Base-by-base conservation (phyloP, 2,888 invertebrate genomes). In the Drosophila multiciliata region DNA sequence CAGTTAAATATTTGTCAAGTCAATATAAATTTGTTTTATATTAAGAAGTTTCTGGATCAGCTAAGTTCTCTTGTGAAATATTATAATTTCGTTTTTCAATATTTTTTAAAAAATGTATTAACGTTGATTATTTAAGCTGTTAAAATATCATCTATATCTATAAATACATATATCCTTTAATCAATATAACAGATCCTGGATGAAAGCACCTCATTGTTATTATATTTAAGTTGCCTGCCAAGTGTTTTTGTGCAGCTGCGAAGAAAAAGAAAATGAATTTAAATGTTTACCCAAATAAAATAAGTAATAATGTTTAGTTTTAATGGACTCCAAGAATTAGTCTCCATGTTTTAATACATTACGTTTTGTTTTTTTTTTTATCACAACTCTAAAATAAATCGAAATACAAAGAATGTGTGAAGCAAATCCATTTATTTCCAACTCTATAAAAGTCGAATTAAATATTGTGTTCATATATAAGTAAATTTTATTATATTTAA, bases 401-500 rank as follows among this genome's bases (percentile, higher is more conserved):
- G 1, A 66, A 60, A 45, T 15, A 48, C 58, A 52, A 50, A 32
- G 3, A 60, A 60, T 53, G 40, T 58, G 70, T 58, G 75, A 75
- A 67, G 73, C 63, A 49, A 61, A 66, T 63, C 40, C 29, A 40
- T 76, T 76, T 73, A 76, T 73, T 66, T 66, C 9, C 26, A 58
- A 65, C 60, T 72, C 33, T 52, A 35, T 29, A 45, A 72, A 72
- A 72, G 35, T 59, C 49, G 49, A 65, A 59, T 68, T 48, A 29
- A 67, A 69, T 75, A 64, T 63, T 26, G 53, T 69, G 68, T 55
- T 61, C 49, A 60, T 77, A 58, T 77, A 58, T 72, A 75, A 57
- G 40, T 58, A 75, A 64, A 38, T 62, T 58, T 38, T 64, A 52
- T 75, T 83, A 73, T 71, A 66, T 71, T 72, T 80, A 82, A 87